A percentile compares a stretch with the other conserved stretches of the same genome.
phyloP scores from a whole-genome alignment of 2,797 vertebrate species.

The Euthynnus affinis region DNA sequence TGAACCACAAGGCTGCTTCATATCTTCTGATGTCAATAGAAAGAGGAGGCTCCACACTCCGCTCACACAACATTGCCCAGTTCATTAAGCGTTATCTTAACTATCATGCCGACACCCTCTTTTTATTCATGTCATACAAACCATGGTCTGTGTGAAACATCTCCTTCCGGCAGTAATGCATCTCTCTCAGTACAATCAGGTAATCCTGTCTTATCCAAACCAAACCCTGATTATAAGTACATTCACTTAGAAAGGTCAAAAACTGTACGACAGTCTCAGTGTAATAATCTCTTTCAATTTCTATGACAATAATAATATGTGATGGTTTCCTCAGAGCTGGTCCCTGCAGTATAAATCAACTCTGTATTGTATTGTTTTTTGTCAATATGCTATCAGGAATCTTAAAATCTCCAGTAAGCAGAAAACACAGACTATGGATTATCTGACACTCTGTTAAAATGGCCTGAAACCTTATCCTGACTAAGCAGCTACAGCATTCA shows the following conservation, averaged over 20 bases:
- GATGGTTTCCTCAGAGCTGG: slow-evolving; percentile 19
- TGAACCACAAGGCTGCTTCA: not conserved
- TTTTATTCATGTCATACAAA: not conserved
- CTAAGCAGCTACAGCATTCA: slow-evolving; percentile 29
- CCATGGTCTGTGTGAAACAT: not conserved
- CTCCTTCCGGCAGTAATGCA: not conserved
- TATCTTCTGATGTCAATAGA: not conserved
- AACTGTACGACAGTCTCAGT: not conserved
- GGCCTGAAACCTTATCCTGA: slow-evolving; percentile 47
- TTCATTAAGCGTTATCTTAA: not conserved
- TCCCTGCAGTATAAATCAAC: slow-evolving; percentile 16
- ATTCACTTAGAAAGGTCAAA: slow-evolving; percentile 10
- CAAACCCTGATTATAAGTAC: slow-evolving; percentile 11
- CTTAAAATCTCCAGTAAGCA: slow-evolving; percentile 18
- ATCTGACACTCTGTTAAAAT: not conserved
- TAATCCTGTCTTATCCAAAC: slow-evolving; percentile 4
- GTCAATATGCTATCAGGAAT: slow-evolving; percentile 11
- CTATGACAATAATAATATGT: slow-evolving; percentile 25
- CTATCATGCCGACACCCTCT: not conserved
- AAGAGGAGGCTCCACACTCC: not conserved
- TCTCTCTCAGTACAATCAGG: not conserved
- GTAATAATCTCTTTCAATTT: slow-evolving; percentile 20
- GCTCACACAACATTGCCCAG: too few relatives aligned
- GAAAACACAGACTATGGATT: slow-evolving; percentile 23
- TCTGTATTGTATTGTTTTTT: slow-evolving; percentile 10